These are phyloP conservation scores for Crematogaster levior DNA, from an alignment of 2,888 invertebrate genomes.

Conservation along the genomic window DNA sequence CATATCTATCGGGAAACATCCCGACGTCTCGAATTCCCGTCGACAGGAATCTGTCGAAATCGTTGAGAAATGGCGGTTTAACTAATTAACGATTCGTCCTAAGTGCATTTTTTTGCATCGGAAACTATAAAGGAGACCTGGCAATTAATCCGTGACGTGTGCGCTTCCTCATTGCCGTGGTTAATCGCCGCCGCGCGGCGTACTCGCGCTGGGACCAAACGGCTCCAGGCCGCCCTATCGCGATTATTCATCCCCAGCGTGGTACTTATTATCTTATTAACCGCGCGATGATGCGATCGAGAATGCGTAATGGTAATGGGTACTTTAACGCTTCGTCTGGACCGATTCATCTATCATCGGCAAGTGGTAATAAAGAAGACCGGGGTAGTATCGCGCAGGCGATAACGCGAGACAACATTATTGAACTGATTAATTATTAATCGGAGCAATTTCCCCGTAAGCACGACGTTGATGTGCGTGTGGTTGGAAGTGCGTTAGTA, in stretches of 20 bases:
- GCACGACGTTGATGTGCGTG: constrained; percentile 12
- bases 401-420: constrained; percentile 53
- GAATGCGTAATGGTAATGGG: constrained; percentile 43
- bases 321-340: constrained; percentile 41
- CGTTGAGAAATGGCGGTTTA: neutral
- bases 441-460: constrained; percentile 26
- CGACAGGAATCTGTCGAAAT: constrained; percentile 8
- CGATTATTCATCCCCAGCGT: constrained; percentile 48
- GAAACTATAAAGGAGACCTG: constrained; percentile 16
- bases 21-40: neutral
- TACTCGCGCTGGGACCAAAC: constrained; percentile 9
- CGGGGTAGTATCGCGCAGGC: constrained; percentile 23
- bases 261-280: constrained; percentile 55
- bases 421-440: constrained; percentile 49
- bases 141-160: constrained; percentile 32
- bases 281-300: constrained; percentile 42
- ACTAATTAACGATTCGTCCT: constrained; percentile 38
- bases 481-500: neutral
- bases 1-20: constrained; percentile 7
- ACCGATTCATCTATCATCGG: constrained; percentile 45
- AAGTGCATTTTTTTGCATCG: constrained; percentile 35
- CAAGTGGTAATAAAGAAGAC: constrained; percentile 43
- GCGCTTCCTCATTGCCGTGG: constrained; percentile 43
- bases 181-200: constrained; percentile 34
- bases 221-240: constrained; percentile 24